Evolutionary conservation across 2,113 vertebrate genomes (phyloP).

Genomic region (Peromyscus californicus): DNA sequence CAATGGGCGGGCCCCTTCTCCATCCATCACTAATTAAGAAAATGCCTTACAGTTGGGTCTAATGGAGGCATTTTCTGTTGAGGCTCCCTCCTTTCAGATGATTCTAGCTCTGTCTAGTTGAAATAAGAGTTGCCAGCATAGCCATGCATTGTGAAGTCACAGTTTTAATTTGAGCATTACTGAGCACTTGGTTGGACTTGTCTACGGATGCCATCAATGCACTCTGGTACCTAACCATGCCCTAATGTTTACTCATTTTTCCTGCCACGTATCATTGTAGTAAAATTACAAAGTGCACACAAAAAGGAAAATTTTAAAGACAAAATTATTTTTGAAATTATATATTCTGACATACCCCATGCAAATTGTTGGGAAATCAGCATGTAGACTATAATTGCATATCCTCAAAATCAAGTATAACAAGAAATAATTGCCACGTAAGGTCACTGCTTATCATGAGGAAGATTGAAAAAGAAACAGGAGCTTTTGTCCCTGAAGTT

Average conservation of each 20-base stretch:
- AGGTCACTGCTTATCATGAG: conserved; percentile 31
- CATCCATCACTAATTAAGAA: not conserved
- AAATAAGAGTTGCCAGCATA: not conserved
- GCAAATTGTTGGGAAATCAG: conserved; percentile 23
- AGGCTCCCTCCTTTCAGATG: not conserved
- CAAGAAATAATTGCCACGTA: not conserved
- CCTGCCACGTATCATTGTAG: not conserved
- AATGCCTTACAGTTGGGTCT: not conserved
- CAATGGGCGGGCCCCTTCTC: not conserved
- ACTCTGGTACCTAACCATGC: conserved; percentile 9
- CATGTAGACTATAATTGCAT: conserved; percentile 39
- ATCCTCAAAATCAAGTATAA: conserved; percentile 64
- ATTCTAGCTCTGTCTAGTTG: not conserved
- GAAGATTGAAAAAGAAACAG: conserved; percentile 4
- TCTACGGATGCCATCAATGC: not conserved
- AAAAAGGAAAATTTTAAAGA: not conserved
- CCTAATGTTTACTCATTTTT: not conserved
- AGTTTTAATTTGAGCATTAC: conserved; percentile 1
- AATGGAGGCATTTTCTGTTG: not conserved
- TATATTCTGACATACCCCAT: not conserved
- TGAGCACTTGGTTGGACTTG: not conserved
- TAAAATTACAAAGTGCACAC: not conserved
- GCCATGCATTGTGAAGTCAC: not conserved
- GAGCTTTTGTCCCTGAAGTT: not conserved
- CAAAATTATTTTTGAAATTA: not conserved